A percentile compares a stretch with the other conserved stretches of the same genome.
These are phyloP conservation scores for Protobothrops mucrosquamatus DNA, from an alignment of 2,113 vertebrate species.

Conservation along the genomic window DNA sequence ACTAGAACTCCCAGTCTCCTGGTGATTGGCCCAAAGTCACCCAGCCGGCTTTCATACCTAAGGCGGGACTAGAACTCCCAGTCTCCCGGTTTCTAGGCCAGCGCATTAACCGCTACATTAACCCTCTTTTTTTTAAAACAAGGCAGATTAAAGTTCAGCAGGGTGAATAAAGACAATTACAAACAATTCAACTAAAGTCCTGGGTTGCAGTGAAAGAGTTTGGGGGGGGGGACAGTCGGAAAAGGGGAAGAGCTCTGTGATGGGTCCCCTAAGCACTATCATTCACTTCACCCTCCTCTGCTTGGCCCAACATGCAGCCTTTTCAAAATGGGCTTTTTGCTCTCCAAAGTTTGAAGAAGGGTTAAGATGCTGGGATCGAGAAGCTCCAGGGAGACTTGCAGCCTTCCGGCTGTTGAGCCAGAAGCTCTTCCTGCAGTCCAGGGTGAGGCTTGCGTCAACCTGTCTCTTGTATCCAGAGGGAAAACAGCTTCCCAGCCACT, in stretches of 20 bases:
- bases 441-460: not conserved
- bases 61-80: too few relatives aligned
- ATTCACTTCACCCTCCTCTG: not conserved
- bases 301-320: not conserved
- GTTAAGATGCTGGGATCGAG: not conserved
- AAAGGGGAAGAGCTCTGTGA: not conserved
- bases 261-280: not conserved
- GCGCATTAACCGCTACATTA: not conserved
- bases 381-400: too few relatives aligned
- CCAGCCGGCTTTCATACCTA: too few relatives aligned
- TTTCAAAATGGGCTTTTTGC: not conserved
- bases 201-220: not conserved
- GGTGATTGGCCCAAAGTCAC: too few relatives aligned
- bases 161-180: not conserved
- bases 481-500: not conserved
- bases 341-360: not conserved
- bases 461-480: not conserved
- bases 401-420: not conserved
- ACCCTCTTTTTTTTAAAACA: not conserved
- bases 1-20: too few relatives aligned
- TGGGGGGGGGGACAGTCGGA: not conserved
- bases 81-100: not conserved
- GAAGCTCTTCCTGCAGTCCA: not conserved
- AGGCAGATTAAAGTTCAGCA: not conserved
- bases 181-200: not conserved